Evolutionary conservation across 1,140 invertebrate species (phyloP).

Genomic region (Bacillus rossius): DNA sequence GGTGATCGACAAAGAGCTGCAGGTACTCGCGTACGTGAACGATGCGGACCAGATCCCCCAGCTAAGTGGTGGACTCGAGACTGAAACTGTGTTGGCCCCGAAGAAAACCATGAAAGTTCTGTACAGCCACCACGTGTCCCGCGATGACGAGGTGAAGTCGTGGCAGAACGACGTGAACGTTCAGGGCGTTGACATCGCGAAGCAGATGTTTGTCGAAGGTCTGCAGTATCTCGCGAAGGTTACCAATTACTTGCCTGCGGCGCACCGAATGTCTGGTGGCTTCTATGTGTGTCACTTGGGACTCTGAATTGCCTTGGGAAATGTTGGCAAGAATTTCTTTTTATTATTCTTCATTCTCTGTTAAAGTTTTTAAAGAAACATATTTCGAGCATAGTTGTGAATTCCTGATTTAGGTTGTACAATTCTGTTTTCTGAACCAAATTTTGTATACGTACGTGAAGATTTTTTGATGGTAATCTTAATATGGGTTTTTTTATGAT

Average conservation of each 20-base stretch:
- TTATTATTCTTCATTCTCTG: no score
- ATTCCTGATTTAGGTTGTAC: no score
- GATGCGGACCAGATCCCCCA: not conserved
- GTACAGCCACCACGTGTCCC: constrained; percentile 3
- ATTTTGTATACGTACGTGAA: no score
- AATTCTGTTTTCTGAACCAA: no score
- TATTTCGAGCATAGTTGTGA: no score
- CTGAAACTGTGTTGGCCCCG: not conserved
- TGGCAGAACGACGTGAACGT: constrained; percentile 14
- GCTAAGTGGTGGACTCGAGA: no score
- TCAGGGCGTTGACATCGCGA: constrained; percentile 11
- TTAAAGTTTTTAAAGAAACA: no score
- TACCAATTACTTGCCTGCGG: constrained; percentile 3
- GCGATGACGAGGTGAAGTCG: not conserved
- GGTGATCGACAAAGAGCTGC: constrained; percentile 13
- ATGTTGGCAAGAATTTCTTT: not conserved
- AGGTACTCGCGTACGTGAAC: not conserved
- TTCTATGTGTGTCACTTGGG: constrained; percentile 8
- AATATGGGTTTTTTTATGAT: no score
- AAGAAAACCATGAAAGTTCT: constrained; percentile 12
- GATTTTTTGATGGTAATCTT: no score
- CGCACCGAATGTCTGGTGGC: constrained; percentile 1
- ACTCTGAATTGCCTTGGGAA: not conserved
- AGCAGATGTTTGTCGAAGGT: constrained; percentile 14
- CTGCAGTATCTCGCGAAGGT: constrained; percentile 7